These are phyloP conservation scores for Drosophila parthenogenetica DNA, from an alignment of 2,888 invertebrate species.

Conservation along the genomic window DNA sequence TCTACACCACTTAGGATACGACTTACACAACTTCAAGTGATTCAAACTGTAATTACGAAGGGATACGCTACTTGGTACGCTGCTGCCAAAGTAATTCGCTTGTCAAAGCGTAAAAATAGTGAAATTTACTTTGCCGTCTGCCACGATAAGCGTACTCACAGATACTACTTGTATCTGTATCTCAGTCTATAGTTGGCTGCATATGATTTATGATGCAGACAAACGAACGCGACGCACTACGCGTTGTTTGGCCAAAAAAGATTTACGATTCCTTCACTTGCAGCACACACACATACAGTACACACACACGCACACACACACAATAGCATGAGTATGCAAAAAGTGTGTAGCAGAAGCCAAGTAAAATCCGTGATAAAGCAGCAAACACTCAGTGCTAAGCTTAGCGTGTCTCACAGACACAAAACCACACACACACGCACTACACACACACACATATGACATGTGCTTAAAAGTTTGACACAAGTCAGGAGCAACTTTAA, in stretches of 20 bases:
- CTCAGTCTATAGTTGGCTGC: slow-evolving; percentile 59
- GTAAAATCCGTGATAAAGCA: slow-evolving; percentile 54
- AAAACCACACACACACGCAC: slow-evolving; percentile 28
- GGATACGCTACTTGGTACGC: slow-evolving; percentile 23
- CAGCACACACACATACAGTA: slow-evolving; percentile 29
- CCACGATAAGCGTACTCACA: slow-evolving; percentile 16
- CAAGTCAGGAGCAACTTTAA: slow-evolving; percentile 58
- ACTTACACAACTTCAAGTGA: slow-evolving; percentile 8
- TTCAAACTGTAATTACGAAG: slow-evolving; percentile 38
- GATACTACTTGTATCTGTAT: slow-evolving; percentile 46
- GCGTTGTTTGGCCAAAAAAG: slow-evolving; percentile 57
- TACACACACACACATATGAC: slow-evolving; percentile 40
- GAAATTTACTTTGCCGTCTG: slow-evolving; percentile 50
- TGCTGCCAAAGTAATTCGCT: slow-evolving; percentile 38
- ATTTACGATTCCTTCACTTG: slow-evolving; percentile 71
- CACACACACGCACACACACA: slow-evolving; percentile 7
- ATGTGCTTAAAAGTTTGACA: slow-evolving; percentile 56
- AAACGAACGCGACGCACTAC: slow-evolving; percentile 44
- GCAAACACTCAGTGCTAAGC: slow-evolving; percentile 54
- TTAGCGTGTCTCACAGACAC: slow-evolving; percentile 49
- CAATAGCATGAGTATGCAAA: slow-evolving; percentile 61
- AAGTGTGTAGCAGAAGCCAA: slow-evolving; percentile 43
- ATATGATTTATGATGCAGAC: slow-evolving; percentile 76
- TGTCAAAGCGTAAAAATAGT: slow-evolving; percentile 59
- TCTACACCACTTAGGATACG: background rate